Percentiles rank a stretch among this genome's conserved stretches.
Evolutionary conservation across 2,113 vertebrate genomes (phyloP).

Genomic region (Notiomystis cincta): DNA sequence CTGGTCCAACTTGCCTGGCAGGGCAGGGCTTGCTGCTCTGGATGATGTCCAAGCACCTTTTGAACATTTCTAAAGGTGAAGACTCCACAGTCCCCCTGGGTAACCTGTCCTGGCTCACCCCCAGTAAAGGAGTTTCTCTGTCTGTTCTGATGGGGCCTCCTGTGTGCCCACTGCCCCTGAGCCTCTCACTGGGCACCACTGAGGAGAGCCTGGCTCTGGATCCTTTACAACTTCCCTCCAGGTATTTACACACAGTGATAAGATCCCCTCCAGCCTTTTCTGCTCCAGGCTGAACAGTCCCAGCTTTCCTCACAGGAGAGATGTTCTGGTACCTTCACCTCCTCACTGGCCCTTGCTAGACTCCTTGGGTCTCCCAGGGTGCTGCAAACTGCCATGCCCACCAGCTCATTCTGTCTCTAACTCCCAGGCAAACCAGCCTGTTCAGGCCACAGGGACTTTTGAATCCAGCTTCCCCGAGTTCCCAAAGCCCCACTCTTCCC

Average conservation of each 20-base stretch:
- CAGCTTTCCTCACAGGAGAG: neutral
- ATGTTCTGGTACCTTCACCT: neutral
- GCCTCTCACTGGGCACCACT: neutral
- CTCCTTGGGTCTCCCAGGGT: neutral
- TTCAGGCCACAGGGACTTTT: neutral
- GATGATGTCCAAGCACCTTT: neutral
- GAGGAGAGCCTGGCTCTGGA: neutral
- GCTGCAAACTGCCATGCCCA: neutral
- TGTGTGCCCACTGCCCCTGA: neutral
- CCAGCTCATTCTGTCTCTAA: neutral
- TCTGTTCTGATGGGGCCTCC: neutral
- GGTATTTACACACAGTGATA: fast-evolving
- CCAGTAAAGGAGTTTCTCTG: neutral
- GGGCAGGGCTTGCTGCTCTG: neutral
- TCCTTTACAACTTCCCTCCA: neutral
- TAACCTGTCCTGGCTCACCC: neutral
- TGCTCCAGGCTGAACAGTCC: neutral
- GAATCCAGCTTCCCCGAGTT: neutral
- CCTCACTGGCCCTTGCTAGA: neutral
- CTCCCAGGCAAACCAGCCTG: neutral
- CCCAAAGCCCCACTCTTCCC: neutral
- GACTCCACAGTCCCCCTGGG: neutral
- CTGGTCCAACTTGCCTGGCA: neutral
- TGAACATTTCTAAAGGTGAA: neutral
- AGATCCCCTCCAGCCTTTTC: neutral